Conservation (phyloP, 2,888 invertebrate species). For the Temnothorax unifasciatus region DNA sequence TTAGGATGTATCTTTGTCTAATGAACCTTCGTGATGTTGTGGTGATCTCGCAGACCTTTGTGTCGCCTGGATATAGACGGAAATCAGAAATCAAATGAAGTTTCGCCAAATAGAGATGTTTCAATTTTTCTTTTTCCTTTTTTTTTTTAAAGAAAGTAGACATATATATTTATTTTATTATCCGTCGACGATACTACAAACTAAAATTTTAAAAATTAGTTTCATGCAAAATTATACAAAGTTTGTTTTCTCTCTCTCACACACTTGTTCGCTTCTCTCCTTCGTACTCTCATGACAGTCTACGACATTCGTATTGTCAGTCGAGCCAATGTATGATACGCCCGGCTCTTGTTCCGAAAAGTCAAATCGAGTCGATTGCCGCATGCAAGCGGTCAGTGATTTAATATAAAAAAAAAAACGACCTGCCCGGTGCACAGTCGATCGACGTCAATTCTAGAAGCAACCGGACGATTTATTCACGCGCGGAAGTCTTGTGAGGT, state of each 20-base stretch:
- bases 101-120: slow-evolving; percentile 31
- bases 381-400: slow-evolving; percentile 28
- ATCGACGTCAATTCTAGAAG: slow-evolving; percentile 37
- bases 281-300: slow-evolving; percentile 74
- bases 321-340: slow-evolving; percentile 59
- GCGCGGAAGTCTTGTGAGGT: slow-evolving; percentile 7
- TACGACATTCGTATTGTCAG: slow-evolving; percentile 69
- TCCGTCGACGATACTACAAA: slow-evolving; percentile 80
- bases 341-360: slow-evolving; percentile 43
- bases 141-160: slow-evolving; percentile 76
- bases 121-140: slow-evolving; percentile 4
- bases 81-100: slow-evolving; percentile 20
- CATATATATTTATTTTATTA: slow-evolving; percentile 80
- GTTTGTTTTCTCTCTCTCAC: slow-evolving; percentile 51
- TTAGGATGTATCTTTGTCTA: background rate
- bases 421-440: slow-evolving; percentile 19
- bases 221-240: slow-evolving; percentile 81
- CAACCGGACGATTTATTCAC: slow-evolving; percentile 50
- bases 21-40: background rate
- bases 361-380: slow-evolving; percentile 53
- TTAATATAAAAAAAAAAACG: slow-evolving; percentile 54
- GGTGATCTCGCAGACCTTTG: slow-evolving; percentile 4
- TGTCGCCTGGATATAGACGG: slow-evolving; percentile 48
- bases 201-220: slow-evolving; percentile 81
- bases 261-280: slow-evolving; percentile 31